phyloP scores from a whole-genome alignment of 2,113 vertebrate genomes.

The Myiagra hebetior region DNA sequence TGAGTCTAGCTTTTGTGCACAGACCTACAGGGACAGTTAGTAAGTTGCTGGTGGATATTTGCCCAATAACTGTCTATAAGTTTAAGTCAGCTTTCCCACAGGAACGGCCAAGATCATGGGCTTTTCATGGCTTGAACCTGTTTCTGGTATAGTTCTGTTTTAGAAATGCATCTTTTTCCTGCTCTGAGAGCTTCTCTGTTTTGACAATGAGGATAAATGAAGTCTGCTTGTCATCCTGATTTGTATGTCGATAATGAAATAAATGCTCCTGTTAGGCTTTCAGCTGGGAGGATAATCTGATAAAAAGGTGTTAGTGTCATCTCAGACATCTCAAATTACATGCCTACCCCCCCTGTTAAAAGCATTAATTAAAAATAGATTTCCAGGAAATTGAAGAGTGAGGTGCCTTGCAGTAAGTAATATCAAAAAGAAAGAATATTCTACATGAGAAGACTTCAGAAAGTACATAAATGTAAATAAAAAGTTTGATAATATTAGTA shows the following conservation, averaged over 20 bases:
- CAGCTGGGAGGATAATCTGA: conserved; percentile 1
- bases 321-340: background rate
- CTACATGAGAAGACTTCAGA: background rate
- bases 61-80: background rate
- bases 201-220: background rate
- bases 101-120: background rate
- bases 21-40: background rate
- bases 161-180: background rate
- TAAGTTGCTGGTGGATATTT: background rate
- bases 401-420: background rate
- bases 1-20: background rate
- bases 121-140: background rate
- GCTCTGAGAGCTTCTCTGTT: background rate
- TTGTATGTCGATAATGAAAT: background rate
- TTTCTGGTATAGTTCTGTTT: background rate
- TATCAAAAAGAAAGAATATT: background rate
- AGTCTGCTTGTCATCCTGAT: conserved; percentile 37
- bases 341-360: conserved; percentile 3
- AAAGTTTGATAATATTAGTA: background rate
- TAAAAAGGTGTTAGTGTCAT: conserved; percentile 31
- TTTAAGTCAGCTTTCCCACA: background rate
- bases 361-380: conserved; percentile 41
- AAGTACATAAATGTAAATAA: background rate
- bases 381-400: conserved; percentile 12
- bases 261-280: conserved; percentile 31